Evolutionary conservation across 2,888 invertebrate genomes (phyloP).

Genomic region (Dusona sp.): DNA sequence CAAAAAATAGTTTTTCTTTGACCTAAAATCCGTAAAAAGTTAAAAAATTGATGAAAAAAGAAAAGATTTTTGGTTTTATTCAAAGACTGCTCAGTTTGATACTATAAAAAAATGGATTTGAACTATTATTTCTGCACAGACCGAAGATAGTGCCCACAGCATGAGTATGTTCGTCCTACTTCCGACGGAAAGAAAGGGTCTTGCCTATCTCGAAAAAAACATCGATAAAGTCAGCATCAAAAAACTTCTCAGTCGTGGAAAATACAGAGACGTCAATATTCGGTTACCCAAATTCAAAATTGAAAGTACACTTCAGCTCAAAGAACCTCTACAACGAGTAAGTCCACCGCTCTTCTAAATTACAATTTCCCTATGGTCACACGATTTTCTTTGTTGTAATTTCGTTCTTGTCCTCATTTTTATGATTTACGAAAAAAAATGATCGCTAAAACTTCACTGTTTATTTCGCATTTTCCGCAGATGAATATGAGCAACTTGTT

Average conservation of each 20-base stretch:
- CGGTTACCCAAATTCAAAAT: slow-evolving; percentile 92
- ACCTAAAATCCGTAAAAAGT: no score
- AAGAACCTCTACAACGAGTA: slow-evolving; percentile 81
- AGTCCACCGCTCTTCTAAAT: slow-evolving; percentile 78
- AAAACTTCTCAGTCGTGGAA: slow-evolving; percentile 80
- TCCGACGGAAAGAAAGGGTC: slow-evolving; percentile 89
- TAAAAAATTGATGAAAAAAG: no score
- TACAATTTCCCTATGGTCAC: not conserved
- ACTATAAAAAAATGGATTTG: not conserved
- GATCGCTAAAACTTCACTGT: slow-evolving; percentile 77
- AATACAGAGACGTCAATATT: slow-evolving; percentile 87
- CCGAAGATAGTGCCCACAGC: slow-evolving; percentile 73
- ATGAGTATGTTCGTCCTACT: slow-evolving; percentile 90
- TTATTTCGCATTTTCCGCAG: slow-evolving; percentile 86
- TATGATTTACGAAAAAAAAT: not conserved
- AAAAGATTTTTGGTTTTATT: no score
- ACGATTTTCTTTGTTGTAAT: not conserved
- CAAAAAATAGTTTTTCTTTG: no score
- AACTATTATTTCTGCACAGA: slow-evolving; percentile 9
- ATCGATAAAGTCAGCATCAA: slow-evolving; percentile 86
- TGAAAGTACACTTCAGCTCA: slow-evolving; percentile 88
- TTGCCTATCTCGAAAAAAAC: slow-evolving; percentile 87
- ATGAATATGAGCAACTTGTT: slow-evolving; percentile 68
- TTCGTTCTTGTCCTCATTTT: not conserved
- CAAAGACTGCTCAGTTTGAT: no score